Evolutionary conservation across 2,888 invertebrate species (phyloP), one percentile per base, ranked within the genome.

Genomic region (Thymelicus acteon): DNA sequence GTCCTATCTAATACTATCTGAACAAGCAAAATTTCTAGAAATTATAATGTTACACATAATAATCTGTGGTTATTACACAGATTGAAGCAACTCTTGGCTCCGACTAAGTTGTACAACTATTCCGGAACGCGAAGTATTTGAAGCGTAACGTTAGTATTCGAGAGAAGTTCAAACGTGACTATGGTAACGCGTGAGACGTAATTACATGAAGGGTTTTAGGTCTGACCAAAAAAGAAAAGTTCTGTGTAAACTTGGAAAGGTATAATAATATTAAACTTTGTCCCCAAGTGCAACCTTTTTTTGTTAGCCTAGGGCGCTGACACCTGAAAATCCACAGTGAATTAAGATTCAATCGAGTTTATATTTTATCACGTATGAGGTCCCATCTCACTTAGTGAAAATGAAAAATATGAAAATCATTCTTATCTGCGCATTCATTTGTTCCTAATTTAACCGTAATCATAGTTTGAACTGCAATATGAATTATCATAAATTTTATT

Each of bases 161-260:
- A 52, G 49, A 52, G 15, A 19, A 52, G 15, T 15, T 44, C 19
- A 52, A 19, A 6, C 7, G 19, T n/a, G 6, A 19, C 49, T 52
- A 52, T 52, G 24, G 40, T 24, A 54, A 24, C 24, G 24, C 5
- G 12, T 54, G 5, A 10, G 5, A 12, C 24, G 19, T 54, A 54
- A 54, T 24, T 12, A 54, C 54, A 12, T 24, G 24, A 8, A 54
- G 24, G 54, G 54, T 12, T 54, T 54, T 54, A 24, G 24, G 54
- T 12, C 54, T 12, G 24, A 54, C 54, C 49, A 52, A 54, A 54
- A 54, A 52, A 52, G 52, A 19, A 24, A 54, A 54, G 24, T 54
- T 19, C 19, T 54, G 24, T 12, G 5, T 10, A 4, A 54, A 24
- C 12, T 6, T 24, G 54, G 54, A 54, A 54, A 19, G 24, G 54